A percentile compares a stretch with the other conserved stretches of the same genome.
These are phyloP conservation scores for Latrodectus hesperus DNA, from an alignment of 2,888 invertebrate species.

Conservation along the genomic window DNA sequence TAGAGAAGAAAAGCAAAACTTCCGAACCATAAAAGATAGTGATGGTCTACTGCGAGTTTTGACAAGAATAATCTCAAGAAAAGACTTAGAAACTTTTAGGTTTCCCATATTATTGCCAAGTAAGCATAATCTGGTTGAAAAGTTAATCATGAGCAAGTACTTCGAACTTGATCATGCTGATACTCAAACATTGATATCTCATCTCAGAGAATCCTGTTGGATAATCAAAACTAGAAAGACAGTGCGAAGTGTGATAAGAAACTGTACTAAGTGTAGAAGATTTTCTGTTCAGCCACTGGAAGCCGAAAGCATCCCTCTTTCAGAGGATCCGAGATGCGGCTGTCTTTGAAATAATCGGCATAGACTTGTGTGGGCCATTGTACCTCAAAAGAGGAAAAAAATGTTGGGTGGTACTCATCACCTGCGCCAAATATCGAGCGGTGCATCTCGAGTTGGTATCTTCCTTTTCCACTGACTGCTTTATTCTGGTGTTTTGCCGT, in stretches of 20 bases:
- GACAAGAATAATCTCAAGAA: too few species aligned
- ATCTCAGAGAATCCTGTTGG: not conserved
- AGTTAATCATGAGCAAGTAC: slow-evolving; percentile 4
- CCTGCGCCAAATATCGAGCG: not conserved
- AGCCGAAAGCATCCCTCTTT: slow-evolving; percentile 4
- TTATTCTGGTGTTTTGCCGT: not conserved
- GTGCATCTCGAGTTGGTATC: not conserved
- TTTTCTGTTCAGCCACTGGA: not conserved
- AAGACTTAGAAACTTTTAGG: not conserved
- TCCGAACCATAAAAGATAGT: too few species aligned
- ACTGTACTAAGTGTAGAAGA: not conserved
- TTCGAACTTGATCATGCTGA: not conserved
- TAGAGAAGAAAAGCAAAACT: too few species aligned
- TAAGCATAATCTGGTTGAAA: not conserved
- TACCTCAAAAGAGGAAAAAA: not conserved
- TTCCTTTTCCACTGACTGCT: not conserved
- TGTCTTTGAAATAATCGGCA: not conserved
- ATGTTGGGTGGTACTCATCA: too few species aligned
- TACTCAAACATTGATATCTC: not conserved
- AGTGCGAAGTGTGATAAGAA: not conserved
- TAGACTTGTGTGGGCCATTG: not conserved
- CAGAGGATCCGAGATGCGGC: not conserved
- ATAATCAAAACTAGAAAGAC: not conserved
- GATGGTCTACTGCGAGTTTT: too few species aligned
- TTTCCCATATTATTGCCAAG: not conserved